Percentiles rank a stretch among this genome's conserved stretches.
These are phyloP conservation scores for Geophilus truncorum DNA, from an alignment of 2,888 invertebrate species.

Conservation along the genomic window DNA sequence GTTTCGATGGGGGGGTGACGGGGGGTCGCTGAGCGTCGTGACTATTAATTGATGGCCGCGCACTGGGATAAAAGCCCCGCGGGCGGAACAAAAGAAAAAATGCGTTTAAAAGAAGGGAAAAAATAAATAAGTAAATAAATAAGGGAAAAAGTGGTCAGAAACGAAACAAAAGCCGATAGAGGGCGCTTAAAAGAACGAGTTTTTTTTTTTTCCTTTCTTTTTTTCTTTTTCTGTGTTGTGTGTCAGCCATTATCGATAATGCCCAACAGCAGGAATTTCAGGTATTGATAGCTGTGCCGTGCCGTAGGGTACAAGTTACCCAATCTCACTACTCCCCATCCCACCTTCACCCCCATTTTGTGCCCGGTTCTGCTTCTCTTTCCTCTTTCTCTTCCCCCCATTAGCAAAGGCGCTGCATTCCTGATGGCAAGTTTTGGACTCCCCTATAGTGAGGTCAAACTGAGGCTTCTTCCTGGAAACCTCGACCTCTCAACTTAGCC, in stretches of 20 bases:
- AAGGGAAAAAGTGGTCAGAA: not conserved
- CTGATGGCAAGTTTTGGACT: not conserved
- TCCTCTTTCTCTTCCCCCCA: not conserved
- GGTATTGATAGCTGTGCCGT: constrained; percentile 18
- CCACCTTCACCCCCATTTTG: not conserved
- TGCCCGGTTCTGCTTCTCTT: not conserved
- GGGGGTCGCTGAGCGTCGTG: constrained; percentile 6
- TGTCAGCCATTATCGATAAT: constrained; percentile 11
- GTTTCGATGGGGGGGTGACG: not conserved
- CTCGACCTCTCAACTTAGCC: constrained; percentile 27
- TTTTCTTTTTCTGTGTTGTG: no score
- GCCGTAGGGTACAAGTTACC: not conserved
- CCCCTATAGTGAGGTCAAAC: not conserved
- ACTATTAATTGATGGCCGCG: constrained; percentile 24
- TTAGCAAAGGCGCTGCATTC: constrained; percentile 4
- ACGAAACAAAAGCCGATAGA: constrained; percentile 18
- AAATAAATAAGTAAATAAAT: not conserved
- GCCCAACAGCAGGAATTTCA: constrained; percentile 17
- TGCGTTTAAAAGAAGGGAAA: no score
- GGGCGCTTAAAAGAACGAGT: not conserved
- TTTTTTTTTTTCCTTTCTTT: no score
- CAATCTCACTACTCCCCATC: not conserved
- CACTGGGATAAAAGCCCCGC: not conserved
- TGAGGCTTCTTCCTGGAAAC: constrained; percentile 23
- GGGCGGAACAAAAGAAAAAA: not conserved